These are phyloP conservation scores for Drosophila burlai DNA, from an alignment of 1,140 invertebrate genomes.

Conservation along the genomic window DNA sequence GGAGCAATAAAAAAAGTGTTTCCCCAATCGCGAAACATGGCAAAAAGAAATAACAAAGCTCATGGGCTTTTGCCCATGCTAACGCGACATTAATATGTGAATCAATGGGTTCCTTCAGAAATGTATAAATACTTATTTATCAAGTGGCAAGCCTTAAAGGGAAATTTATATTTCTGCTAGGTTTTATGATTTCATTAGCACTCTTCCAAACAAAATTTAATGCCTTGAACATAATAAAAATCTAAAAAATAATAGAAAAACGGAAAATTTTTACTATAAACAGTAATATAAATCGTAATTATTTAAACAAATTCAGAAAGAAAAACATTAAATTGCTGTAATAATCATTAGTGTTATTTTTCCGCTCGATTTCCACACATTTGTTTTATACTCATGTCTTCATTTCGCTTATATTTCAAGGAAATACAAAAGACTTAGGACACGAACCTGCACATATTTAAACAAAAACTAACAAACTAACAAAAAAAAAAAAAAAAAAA, in stretches of 20 bases:
- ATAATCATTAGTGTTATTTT: constrained; percentile 14
- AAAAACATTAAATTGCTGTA: background rate
- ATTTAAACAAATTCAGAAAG: background rate
- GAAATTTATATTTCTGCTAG: background rate
- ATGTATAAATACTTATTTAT: background rate
- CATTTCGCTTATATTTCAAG: constrained; percentile 31
- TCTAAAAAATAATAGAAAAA: background rate
- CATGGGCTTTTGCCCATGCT: constrained; percentile 6
- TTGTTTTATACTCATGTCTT: constrained; percentile 42
- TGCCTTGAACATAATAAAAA: too few species aligned
- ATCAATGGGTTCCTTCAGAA: constrained; percentile 2
- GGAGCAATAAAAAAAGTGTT: constrained; percentile 30
- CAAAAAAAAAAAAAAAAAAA: background rate
- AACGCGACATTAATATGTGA: constrained; percentile 6
- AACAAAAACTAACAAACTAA: constrained; percentile 2
- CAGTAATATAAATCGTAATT: background rate
- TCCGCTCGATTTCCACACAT: background rate
- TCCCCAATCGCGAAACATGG: constrained; percentile 15
- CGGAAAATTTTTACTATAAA: background rate
- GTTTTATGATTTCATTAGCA: background rate
- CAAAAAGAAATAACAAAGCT: constrained; percentile 9
- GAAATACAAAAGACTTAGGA: constrained; percentile 38
- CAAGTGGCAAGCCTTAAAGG: background rate
- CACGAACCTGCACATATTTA: constrained; percentile 25
- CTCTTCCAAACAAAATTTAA: too few species aligned